Evolutionary conservation across 2,113 vertebrate species (phyloP).

Genomic region (Periophthalmodon schlosseri): DNA sequence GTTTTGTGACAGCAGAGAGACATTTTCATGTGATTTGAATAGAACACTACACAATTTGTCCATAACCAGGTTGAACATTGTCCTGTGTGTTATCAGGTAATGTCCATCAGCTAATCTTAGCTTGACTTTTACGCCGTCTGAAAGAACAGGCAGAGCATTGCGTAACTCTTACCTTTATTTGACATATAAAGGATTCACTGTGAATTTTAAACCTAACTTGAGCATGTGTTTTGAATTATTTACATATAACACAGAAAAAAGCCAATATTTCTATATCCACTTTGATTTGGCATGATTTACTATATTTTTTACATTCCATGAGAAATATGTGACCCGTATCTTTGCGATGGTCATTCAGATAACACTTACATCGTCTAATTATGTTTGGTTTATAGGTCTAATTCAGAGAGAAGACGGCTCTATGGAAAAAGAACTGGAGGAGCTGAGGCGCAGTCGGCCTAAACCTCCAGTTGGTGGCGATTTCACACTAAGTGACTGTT

Average conservation of each 20-base stretch:
- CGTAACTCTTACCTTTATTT: background rate
- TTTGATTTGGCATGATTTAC: conserved; percentile 14
- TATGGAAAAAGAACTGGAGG: conserved; percentile 90
- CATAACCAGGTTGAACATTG: conserved; percentile 51
- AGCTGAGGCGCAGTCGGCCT: conserved; percentile 76
- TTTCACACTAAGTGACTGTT: conserved; percentile 90
- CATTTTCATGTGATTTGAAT: background rate
- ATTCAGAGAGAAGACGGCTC: conserved; percentile 87
- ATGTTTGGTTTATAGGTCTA: conserved; percentile 77
- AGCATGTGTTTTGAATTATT: background rate
- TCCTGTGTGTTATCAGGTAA: conserved; percentile 37
- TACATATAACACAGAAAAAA: background rate
- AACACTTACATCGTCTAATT: conserved; percentile 13
- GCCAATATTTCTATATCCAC: background rate
- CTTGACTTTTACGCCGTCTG: conserved; percentile 15
- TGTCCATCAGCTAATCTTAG: conserved; percentile 4
- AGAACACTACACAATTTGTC: conserved; percentile 4
- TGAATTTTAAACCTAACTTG: background rate
- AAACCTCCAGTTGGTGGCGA: conserved; percentile 75
- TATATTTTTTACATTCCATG: background rate
- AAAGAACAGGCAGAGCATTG: background rate
- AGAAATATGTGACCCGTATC: background rate
- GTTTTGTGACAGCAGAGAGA: conserved; percentile 9
- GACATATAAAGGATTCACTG: background rate
- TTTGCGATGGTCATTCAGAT: conserved; percentile 7